phyloP scores from a whole-genome alignment of 2,797 vertebrate genomes.

The Numenius phaeopus region DNA sequence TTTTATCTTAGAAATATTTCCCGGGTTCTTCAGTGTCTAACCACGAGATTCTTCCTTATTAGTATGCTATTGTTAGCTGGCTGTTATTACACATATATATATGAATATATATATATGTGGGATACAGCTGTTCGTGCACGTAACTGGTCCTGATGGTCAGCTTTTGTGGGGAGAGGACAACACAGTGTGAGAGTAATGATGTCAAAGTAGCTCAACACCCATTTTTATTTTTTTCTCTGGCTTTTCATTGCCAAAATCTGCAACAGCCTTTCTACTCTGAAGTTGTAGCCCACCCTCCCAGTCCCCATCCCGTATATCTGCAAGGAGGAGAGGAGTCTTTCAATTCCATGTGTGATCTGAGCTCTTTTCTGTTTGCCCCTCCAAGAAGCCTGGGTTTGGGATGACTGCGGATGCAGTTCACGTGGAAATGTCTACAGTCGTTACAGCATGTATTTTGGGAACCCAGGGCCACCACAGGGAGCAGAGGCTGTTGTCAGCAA shows the following conservation, averaged over 20 bases:
- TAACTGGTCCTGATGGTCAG: neutral
- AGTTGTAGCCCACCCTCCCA: neutral
- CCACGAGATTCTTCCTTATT: neutral
- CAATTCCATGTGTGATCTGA: neutral
- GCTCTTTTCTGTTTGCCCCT: neutral
- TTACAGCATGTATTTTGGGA: neutral
- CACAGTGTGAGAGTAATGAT: fast-evolving
- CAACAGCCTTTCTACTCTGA: neutral
- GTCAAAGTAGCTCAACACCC: neutral
- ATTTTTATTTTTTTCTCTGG: neutral
- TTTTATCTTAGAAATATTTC: neutral
- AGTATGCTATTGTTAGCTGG: neutral
- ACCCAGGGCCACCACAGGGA: neutral
- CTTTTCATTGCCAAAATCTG: neutral
- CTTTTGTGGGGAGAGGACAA: neutral
- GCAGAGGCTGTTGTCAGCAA: neutral
- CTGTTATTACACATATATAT: neutral
- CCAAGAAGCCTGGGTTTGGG: neutral
- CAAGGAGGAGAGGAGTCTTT: fast-evolving
- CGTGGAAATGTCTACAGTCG: neutral
- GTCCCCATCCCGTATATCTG: neutral
- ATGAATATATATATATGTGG: neutral
- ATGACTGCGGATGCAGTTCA: neutral
- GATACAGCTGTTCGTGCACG: neutral
- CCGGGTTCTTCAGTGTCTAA: neutral